Conservation (phyloP, 1,140 invertebrate genomes). For the Pogonus chalceus region DNA sequence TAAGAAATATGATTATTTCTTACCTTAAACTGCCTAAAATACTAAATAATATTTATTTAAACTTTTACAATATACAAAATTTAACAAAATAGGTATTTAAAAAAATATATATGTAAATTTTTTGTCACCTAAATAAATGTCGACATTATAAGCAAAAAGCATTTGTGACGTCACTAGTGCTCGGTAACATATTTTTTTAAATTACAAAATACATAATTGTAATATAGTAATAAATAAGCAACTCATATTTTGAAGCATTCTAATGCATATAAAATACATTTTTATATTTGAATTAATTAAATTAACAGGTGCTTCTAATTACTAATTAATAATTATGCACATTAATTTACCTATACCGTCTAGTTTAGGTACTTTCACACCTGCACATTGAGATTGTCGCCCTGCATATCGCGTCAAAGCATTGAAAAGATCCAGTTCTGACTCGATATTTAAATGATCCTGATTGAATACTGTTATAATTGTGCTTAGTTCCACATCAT, state of each 20-base stretch:
- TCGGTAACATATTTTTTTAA: too few species aligned
- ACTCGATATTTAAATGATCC: constrained; percentile 57
- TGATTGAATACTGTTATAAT: constrained; percentile 63
- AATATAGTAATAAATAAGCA: too few species aligned
- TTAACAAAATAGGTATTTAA: background rate
- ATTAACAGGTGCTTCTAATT: too few species aligned
- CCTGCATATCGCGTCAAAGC: constrained; percentile 57
- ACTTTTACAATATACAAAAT: background rate
- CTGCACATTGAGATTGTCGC: constrained; percentile 31
- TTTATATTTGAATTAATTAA: too few species aligned
- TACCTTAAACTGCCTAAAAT: background rate
- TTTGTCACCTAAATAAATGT: too few species aligned
- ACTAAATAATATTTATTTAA: background rate
- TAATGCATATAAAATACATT: too few species aligned
- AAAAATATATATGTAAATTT: constrained; percentile 2
- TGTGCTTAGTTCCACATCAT: constrained; percentile 62
- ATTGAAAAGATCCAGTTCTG: constrained; percentile 64
- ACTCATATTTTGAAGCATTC: too few species aligned
- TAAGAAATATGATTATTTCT: background rate
- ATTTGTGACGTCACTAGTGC: too few species aligned
- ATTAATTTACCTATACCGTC: constrained; percentile 32
- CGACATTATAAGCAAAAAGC: too few species aligned
- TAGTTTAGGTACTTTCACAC: constrained; percentile 34
- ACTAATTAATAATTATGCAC: constrained; percentile 25
- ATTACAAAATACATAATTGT: too few species aligned